Percentiles rank a stretch among this genome's conserved stretches.
These are phyloP conservation scores for Trissolcus brochymenae DNA, from an alignment of 2,888 invertebrate species.

Conservation along the genomic window DNA sequence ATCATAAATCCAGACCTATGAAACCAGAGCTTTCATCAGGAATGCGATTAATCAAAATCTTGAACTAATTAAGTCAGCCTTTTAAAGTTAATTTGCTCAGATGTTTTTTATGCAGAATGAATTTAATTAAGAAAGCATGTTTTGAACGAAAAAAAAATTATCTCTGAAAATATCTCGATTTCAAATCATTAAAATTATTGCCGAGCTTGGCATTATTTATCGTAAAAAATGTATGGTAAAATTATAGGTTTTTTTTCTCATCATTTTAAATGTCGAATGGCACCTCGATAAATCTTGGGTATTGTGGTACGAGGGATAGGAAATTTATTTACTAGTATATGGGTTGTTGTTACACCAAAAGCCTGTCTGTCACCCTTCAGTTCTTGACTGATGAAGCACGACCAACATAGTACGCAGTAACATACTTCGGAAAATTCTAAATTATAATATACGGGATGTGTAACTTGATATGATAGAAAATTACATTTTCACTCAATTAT, in stretches of 20 bases:
- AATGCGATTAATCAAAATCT: conserved; percentile 27
- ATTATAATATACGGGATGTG: background rate
- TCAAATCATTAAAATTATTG: no score
- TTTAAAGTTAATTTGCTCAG: no score
- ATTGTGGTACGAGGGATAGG: conserved; percentile 26
- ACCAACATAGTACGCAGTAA: conserved; percentile 24
- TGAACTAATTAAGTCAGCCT: conserved; percentile 15
- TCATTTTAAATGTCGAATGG: conserved; percentile 1
- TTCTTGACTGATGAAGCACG: conserved; percentile 53
- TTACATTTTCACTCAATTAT: no score
- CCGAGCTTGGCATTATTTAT: no score
- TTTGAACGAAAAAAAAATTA: no score
- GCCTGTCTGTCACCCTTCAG: conserved; percentile 47
- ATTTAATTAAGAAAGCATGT: no score
- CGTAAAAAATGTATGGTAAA: no score
- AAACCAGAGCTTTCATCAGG: no score
- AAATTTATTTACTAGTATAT: conserved; percentile 44
- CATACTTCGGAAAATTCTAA: conserved; percentile 4
- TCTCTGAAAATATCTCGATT: no score
- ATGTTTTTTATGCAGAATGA: no score
- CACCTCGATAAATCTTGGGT: conserved; percentile 26
- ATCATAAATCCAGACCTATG: conserved; percentile 16
- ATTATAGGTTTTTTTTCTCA: no score
- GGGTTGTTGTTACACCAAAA: conserved; percentile 41
- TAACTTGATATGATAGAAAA: no score